Evolutionary conservation across 2,113 vertebrate genomes (phyloP).

Genomic region (Platysteira castanea): DNA sequence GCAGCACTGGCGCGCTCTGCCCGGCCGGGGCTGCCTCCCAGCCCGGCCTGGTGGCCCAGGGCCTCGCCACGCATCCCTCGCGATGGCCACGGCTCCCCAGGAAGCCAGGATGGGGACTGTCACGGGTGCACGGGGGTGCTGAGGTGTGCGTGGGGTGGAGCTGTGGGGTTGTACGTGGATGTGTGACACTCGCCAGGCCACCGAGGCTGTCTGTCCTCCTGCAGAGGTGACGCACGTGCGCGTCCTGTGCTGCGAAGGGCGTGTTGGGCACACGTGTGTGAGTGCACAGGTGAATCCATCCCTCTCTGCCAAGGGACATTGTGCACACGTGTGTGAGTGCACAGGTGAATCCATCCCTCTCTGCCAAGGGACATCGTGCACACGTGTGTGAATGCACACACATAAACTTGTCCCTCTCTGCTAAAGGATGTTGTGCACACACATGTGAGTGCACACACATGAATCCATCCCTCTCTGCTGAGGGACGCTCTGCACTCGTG

Average conservation of each 20-base stretch:
- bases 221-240: accelerated
- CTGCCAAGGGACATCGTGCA: no score
- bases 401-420: accelerated
- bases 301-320: no score
- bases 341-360: background rate
- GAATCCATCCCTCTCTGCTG: background rate
- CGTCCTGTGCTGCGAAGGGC: accelerated
- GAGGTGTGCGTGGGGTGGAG: accelerated
- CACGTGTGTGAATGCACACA: no score
- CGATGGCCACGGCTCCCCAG: background rate
- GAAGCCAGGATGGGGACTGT: accelerated
- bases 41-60: accelerated
- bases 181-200: accelerated
- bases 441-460: background rate
- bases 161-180: accelerated
- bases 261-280: background rate
- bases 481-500: background rate
- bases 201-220: background rate
- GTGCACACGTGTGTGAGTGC: accelerated
- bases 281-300: background rate
- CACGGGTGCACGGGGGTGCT: accelerated
- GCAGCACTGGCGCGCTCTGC: background rate
- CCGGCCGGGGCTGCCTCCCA: background rate
- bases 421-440: background rate
- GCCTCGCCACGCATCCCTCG: background rate